Evolutionary conservation across 2,888 invertebrate genomes (phyloP), one percentile per base, ranked within the genome.

Genomic region (Parasteatoda lunata): DNA sequence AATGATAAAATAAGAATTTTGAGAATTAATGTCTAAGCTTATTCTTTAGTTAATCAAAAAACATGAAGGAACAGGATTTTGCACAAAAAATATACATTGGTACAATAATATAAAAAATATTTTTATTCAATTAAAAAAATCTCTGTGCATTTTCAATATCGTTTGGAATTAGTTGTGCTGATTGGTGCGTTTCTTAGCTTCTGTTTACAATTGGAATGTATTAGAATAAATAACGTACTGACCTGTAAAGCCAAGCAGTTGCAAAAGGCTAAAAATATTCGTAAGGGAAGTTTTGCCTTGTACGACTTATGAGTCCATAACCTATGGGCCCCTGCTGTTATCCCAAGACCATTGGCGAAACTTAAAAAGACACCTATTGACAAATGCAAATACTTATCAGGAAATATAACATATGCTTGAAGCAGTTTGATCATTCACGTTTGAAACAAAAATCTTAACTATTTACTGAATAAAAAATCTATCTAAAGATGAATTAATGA

Each of bases 301-400:
- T 93, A 93, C n/a, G 93, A 91, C 65, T 92, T 90, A 90, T 93
- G 93, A 4, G 93, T 90, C 93, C 93, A 93, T 13, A 93, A 91
- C 66, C 93, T 90, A 90, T 93, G 93, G 15, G 93, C 92, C 3
- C 93, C 93, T 8, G 93, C 93, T n/a, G 93, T 93, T 64, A 93
- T 88, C 0, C 89, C 89, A 47, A 89, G 54, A 64, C 89, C 88
- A 59, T 66, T 84, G 11, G 68, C 15, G 49, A 70, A 84, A 66
- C 87, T 84, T n/a, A 89, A 70, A 52, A 89, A 72, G 49, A 81
- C 66, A 64, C 83, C 89, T 88, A 54, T 47, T 54, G 54, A 64
- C 47, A 69, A 65, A 68, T 3, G 78, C 30, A 71, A 76, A 8
- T 48, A 64, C 7, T 48, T n/a, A 77, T 47, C 15, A n/a, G 9